A percentile compares a stretch with the other conserved stretches of the same genome.
phyloP scores from a whole-genome alignment of 1,140 invertebrate species.

The Drosophila sturtevanti region DNA sequence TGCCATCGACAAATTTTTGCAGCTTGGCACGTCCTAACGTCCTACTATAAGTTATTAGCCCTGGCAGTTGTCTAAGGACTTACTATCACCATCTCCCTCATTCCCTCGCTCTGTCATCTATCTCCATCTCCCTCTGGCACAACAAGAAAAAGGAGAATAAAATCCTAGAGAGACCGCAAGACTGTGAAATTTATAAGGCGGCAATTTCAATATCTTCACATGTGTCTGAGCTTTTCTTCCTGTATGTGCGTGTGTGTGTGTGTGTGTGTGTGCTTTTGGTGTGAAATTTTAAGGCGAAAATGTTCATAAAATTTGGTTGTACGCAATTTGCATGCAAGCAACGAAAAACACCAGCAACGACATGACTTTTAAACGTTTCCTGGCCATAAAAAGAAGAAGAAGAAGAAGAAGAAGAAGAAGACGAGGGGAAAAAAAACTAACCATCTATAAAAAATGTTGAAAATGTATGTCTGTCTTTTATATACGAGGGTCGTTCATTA shows the following conservation, averaged over 20 bases:
- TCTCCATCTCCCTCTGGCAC: conserved; percentile 15
- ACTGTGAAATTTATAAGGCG: conserved; percentile 71
- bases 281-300: conserved; percentile 72
- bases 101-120: background rate
- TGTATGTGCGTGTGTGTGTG: conserved; percentile 15
- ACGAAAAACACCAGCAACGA: conserved; percentile 47
- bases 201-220: conserved; percentile 48
- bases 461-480: background rate
- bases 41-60: conserved; percentile 68
- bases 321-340: conserved; percentile 67
- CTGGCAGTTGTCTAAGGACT: conserved; percentile 17
- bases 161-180: conserved; percentile 59
- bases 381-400: conserved; percentile 23
- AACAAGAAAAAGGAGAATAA: conserved; percentile 26
- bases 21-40: conserved; percentile 53
- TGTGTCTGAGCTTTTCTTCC: conserved; percentile 44
- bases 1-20: conserved; percentile 59
- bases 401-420: no score
- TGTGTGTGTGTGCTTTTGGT: conserved; percentile 43
- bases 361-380: conserved; percentile 72
- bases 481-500: conserved; percentile 5
- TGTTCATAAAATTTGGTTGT: conserved; percentile 73
- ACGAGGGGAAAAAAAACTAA: conserved; percentile 59
- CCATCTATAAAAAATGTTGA: conserved; percentile 21
- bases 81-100: conserved; percentile 15